Base-by-base conservation (phyloP, 1,140 invertebrate species). In the Apis dorsata region DNA sequence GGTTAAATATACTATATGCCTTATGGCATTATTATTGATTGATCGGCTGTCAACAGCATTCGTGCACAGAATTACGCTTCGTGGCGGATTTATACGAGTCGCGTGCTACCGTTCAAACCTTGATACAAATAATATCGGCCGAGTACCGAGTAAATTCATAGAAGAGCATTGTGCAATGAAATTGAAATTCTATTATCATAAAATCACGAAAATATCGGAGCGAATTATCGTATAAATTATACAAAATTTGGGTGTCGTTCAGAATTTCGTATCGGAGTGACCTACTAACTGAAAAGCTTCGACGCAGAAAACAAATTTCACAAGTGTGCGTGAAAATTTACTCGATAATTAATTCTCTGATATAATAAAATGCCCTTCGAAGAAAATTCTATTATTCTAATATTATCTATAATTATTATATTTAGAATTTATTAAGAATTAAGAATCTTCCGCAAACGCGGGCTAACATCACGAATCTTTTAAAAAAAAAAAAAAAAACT, bases 21-120 rank as follows among this genome's bases (percentile, higher is more conserved):
- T 83, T 83, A 83, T 79, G 44, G 81, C 66, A 79, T 83, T 28
- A 77, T 81, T 81, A 77, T 77, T 77, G 63, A 81, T 82, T 68
- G 81, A 82, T 82, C 73, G 74, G 73, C 74, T 82, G 74, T 82
- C 81, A 78, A 21, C 66, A 66, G 17, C 81, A 83, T 78, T 83
- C 81, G 75, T 83, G 74, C 57, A 62, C 49, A 53, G 75, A 83
- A 83, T 82, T 53, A 70, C 66, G 65, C 11, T 63, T 55, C 66
- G 51, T 51, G 66, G 24, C 53, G 57, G 66, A 83, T 78, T 83
- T 83, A 70, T 83, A 63, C 28, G 66, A 34, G 5, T 69, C 63
- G 81, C 81, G 66, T 78, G 80, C 60, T 3, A 17, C 5, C 65
- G 44, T 57, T 62, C 63, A 60, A 69, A 69, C 55, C n/a, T 34